Base-by-base conservation (phyloP, 2,888 invertebrate genomes). In the Minunthozetes semirufus region DNA sequence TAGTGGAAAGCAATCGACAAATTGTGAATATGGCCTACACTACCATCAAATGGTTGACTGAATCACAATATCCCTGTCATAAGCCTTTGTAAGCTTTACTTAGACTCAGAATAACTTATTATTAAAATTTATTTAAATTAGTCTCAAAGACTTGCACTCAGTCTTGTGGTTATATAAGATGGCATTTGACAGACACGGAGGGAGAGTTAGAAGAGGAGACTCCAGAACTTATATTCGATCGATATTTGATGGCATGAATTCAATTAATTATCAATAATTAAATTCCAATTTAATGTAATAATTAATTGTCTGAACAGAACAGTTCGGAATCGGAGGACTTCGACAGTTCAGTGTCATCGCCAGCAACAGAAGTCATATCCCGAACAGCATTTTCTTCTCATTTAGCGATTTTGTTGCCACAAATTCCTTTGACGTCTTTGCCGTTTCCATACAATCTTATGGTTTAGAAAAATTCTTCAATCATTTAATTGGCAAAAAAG, bases 401-500 rank as follows among this genome's bases (percentile, higher is more conserved):
- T 1, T 77, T 15, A 77, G 76, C 42, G 77, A 78, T 46, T 78
- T 38, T 68, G 46, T 78, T 0, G 76, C 76, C 9, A 76, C 76
- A 15, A 72, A 76, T 25, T 70, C 75, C 8, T 74, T 74, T 46
- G 74, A 76, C 4, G 71, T 75, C 1, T 29, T 77, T 8, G 74
- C 70, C 0, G 11, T 78, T 3, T 76, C 76, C 3, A 72, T 76
- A 50, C 76, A 66, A 27, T 75, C 76, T 13, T 72, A 76, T 27
- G 78, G 78, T 25, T 48, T 78, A 3, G 78, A 78, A 48, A 77
- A 75, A 50, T 74, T 77, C 33, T 66, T 75, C 50, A 77, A 78
- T 61, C 74, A 72, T 33, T 66, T 78, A n/a, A 73, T 77, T 19
- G 77, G 77, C 19, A 76, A 76, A 8, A 77, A 77, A 33, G 77